These are phyloP conservation scores for Drosophila ficusphila DNA, from an alignment of 1,140 invertebrate genomes.

Conservation along the genomic window DNA sequence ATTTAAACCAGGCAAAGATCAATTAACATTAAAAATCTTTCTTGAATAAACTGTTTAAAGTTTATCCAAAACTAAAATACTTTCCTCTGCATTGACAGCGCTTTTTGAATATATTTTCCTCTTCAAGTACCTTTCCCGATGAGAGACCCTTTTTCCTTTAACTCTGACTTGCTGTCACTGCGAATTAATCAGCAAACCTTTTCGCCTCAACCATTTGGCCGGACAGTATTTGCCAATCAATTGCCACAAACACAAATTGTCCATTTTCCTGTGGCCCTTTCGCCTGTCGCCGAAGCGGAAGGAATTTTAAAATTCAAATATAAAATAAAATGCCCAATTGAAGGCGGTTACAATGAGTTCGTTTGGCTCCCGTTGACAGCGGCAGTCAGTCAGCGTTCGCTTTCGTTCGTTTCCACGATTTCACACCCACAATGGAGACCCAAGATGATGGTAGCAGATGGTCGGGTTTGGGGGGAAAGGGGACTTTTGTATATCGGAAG, in stretches of 20 bases:
- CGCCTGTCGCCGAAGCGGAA: slow-evolving; percentile 70
- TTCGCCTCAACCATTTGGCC: slow-evolving; percentile 62
- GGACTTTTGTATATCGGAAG: slow-evolving; percentile 49
- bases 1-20: no score
- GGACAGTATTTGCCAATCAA: slow-evolving; percentile 84
- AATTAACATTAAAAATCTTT: no score
- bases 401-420: slow-evolving; percentile 40
- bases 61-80: background rate
- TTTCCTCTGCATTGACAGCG: background rate
- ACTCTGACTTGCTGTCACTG: slow-evolving; percentile 60
- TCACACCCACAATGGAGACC: slow-evolving; percentile 62
- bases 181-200: slow-evolving; percentile 79
- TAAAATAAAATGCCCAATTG: slow-evolving; percentile 84
- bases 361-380: slow-evolving; percentile 42
- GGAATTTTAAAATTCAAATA: slow-evolving; percentile 84
- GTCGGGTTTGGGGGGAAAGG: background rate
- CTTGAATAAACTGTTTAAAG: no score
- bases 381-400: slow-evolving; percentile 40
- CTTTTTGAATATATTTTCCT: background rate
- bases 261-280: slow-evolving; percentile 78
- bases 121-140: background rate
- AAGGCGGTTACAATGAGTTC: slow-evolving; percentile 73
- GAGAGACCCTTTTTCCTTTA: slow-evolving; percentile 5
- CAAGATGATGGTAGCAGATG: slow-evolving; percentile 62
- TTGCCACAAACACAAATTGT: slow-evolving; percentile 84